Evolutionary conservation across 2,888 invertebrate genomes (phyloP), one percentile per base, ranked within the genome.

Genomic region (Deladenus siricidicola): DNA sequence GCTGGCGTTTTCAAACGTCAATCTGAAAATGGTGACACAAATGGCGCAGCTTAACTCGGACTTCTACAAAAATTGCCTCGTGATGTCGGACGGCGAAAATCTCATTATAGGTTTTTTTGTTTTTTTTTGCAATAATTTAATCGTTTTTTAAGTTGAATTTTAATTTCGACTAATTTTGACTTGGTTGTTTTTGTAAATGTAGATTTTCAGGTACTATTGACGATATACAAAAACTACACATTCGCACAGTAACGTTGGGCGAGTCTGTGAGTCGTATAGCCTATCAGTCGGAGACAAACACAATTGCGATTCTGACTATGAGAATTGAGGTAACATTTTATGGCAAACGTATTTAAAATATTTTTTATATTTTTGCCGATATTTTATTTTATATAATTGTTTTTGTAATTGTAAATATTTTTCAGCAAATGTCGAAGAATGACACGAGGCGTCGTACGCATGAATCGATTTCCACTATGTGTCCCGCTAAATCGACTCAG

Each of bases 11-110:
- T 82, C 83, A 34, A 83, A 82, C 70, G 83, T 83, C 49, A 83
- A 83, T 72, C 69, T 83, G 58, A 80, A 80, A 63, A 80, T 82
- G 68, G 83, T 98, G 0, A 90, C 90, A 75, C 92, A 94, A 79
- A 96, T 98, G 92, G 96, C 96, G 81, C 90, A 92, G 0, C 83
- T 98, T 23, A 92, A 96, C 81, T 89, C 96, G 0, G 87, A 89
- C 75, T 89, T 90, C 0, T 98, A 94, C 80, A 89, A 90, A 64
- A 78, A 67, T 67, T 82, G 82, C 70, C 84, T 93, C 80, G 90
- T 91, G 6, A 81, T 92, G 67, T 89, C 90, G 0, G 91, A 89
- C 23, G 89, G 90, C 78, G 88, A 86, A 70, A 87, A 88, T 2
- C 86, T 93, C 1, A 89, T 93, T 0, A 89, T 98, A 79, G 78